A percentile compares a stretch with the other conserved stretches of the same genome.
Evolutionary conservation across 2,888 invertebrate genomes (phyloP).

Genomic region (Tenthredo scrophulariae): DNA sequence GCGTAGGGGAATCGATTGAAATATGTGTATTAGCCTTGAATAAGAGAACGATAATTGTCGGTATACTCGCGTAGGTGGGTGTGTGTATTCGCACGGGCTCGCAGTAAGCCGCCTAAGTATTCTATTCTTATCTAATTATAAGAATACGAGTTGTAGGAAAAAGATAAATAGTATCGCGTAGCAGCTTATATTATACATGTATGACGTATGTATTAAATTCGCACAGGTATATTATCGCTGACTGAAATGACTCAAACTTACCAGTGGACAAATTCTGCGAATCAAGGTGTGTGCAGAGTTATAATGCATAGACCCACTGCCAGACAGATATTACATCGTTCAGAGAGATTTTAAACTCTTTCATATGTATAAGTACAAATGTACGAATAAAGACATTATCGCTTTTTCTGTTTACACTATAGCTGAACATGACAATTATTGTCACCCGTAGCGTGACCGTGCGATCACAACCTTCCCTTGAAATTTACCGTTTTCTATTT

Average conservation of each 20-base stretch:
- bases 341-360: not conserved
- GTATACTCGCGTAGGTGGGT: not conserved
- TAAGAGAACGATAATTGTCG: not conserved
- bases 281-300: not conserved
- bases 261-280: not conserved
- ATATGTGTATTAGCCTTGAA: too few species aligned
- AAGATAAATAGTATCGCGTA: not conserved
- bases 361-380: not conserved
- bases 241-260: not conserved
- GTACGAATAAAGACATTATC: not conserved
- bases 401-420: not conserved
- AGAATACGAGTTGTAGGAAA: not conserved
- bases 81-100: not conserved
- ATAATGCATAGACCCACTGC: not conserved
- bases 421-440: not conserved
- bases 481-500: not conserved
- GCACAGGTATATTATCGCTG: not conserved
- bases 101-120: not conserved
- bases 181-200: not conserved
- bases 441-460: not conserved
- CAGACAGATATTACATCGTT: too few species aligned
- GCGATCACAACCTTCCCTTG: constrained; percentile 7
- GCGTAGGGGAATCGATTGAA: too few species aligned
- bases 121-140: not conserved
- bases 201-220: too few species aligned